These are phyloP conservation scores for Columba livia DNA, from an alignment of 2,113 vertebrate genomes.

Conservation along the genomic window DNA sequence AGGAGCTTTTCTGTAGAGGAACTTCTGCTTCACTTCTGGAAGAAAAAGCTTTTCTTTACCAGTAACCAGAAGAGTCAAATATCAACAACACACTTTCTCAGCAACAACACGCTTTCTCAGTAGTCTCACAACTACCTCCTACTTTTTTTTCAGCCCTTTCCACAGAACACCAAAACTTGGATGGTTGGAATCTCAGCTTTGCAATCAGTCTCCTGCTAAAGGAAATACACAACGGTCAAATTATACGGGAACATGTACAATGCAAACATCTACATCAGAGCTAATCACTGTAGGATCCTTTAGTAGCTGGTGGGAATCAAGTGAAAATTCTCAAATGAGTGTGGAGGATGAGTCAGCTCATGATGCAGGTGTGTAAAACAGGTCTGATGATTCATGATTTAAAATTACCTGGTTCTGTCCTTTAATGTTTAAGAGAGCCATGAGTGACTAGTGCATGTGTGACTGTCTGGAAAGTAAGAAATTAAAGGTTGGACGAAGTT, in stretches of 20 bases:
- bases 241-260: not conserved
- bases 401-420: not conserved
- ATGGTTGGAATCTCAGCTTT: not conserved
- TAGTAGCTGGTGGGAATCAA: not conserved
- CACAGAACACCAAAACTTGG: not conserved
- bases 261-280: not conserved
- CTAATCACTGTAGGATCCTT: not conserved
- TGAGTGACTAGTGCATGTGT: not conserved
- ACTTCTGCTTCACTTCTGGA: not conserved
- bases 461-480: not conserved
- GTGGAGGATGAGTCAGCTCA: slow-evolving; percentile 44
- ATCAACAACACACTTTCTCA: not conserved
- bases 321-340: not conserved
- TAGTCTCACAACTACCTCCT: not conserved
- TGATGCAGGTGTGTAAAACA: not conserved
- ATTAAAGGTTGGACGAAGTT: not conserved
- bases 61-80: not conserved
- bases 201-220: not conserved
- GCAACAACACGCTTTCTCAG: too few relatives aligned
- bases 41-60: not conserved
- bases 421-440: not conserved
- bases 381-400: slow-evolving; percentile 30
- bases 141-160: not conserved
- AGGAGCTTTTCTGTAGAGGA: not conserved
- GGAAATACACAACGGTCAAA: not conserved